Evolutionary conservation across 2,113 vertebrate species (phyloP).

Genomic region (Oxyruncus cristatus): DNA sequence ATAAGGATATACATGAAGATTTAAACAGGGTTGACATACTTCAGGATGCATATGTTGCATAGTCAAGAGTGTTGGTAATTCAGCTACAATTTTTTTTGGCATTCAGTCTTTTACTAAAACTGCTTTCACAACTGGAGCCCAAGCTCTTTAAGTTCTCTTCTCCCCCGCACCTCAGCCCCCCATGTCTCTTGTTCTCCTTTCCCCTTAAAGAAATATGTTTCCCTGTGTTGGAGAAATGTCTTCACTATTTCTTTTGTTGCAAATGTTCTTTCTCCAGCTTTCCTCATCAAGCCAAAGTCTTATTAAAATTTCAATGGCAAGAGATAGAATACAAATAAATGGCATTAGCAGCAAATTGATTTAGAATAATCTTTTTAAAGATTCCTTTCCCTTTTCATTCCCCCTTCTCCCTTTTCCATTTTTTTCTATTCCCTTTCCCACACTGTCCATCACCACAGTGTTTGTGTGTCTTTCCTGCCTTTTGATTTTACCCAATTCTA

Average conservation of each 20-base stretch:
- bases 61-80: background rate
- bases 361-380: background rate
- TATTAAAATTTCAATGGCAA: background rate
- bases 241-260: background rate
- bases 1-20: background rate
- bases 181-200: background rate
- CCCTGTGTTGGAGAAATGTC: background rate
- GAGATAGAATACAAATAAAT: background rate
- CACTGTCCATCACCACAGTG: background rate
- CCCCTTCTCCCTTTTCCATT: fast-evolving
- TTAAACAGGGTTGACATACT: background rate
- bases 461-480: background rate
- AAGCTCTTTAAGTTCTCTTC: background rate
- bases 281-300: background rate
- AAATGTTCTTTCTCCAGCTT: background rate
- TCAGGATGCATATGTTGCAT: background rate
- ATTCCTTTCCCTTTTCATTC: background rate
- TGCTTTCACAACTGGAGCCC: background rate
- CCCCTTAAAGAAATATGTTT: background rate
- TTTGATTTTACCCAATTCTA: background rate
- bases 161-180: fast-evolving
- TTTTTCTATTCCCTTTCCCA: background rate
- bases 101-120: background rate
- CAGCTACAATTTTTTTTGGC: background rate
- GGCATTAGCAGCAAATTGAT: background rate